A percentile compares a stretch with the other conserved stretches of the same genome.
Conservation (phyloP, 2,113 vertebrate genomes). For the Manacus vitellinus region DNA sequence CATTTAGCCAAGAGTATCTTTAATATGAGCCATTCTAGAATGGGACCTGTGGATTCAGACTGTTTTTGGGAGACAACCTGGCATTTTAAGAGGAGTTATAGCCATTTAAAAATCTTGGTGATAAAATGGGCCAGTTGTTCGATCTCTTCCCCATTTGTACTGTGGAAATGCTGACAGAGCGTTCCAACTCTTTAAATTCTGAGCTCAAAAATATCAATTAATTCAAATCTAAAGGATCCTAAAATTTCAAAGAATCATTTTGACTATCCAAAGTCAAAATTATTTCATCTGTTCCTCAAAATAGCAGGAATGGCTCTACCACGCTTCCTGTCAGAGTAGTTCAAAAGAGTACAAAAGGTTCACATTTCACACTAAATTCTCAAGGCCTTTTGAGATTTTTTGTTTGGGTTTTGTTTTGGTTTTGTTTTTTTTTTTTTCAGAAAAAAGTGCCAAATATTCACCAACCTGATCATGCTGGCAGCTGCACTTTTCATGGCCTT, state of each 20-base stretch:
- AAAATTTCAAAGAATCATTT: background rate
- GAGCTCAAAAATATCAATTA: background rate
- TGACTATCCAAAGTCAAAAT: background rate
- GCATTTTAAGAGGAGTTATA: background rate
- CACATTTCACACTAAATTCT: background rate
- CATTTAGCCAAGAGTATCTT: background rate
- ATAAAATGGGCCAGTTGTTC: background rate
- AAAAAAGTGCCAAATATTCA: constrained; percentile 78
- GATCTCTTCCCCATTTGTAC: background rate
- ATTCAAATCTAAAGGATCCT: background rate
- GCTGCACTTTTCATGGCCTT: constrained; percentile 78
- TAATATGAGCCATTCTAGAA: background rate
- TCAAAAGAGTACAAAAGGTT: background rate
- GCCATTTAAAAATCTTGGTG: background rate
- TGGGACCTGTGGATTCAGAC: background rate
- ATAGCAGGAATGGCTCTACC: background rate
- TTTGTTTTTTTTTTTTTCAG: constrained; percentile 35
- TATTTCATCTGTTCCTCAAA: background rate
- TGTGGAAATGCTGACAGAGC: background rate
- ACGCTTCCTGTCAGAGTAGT: background rate
- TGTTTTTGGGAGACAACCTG: background rate
- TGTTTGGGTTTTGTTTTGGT: background rate
- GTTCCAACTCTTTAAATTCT: background rate
- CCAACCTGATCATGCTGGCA: constrained; percentile 76
- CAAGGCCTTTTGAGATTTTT: background rate